Base-by-base conservation (phyloP, 2,888 invertebrate species). In the Entomobrya proxima region DNA sequence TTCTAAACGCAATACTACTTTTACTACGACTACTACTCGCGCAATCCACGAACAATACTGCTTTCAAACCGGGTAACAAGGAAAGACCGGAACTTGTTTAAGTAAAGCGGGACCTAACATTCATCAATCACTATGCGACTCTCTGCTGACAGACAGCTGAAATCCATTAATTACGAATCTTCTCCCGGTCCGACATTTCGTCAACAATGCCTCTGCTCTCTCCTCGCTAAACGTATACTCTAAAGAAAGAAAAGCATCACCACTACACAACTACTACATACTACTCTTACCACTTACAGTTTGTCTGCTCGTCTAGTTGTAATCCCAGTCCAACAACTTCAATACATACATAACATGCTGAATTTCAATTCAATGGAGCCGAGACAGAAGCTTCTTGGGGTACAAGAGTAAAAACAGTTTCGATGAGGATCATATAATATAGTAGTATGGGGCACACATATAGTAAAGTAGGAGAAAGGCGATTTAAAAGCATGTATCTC, bases 141-240 rank as follows among this genome's bases (percentile, higher is more conserved):
- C 79, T 87, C 88, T 85, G 89, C 88, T 89, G 89, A 89, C 89
- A 89, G 88, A 89, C 89, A 89, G 88, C 88, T 89, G 87, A 89
- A 89, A 89, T 89, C 89, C 89, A 89, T 89, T 89, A 89, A 89
- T 89, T 89, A 89, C 89, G 87, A 88, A 89, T 89, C 89, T 89
- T 88, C 88, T 89, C 88, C 88, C 88, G 78, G 82, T 83, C 82
- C 83, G 89, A 89, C 89, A 89, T 89, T 89, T 89, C 89, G 89
- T 89, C 89, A 89, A 89, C 89, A 89, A 89, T 89, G 87, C 83
- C 76, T 72, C 82, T 69, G 50, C 82, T 81, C 58, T 67, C 37
- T 40, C 52, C n/a, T 18, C 58, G 37, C 24, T 58, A 61, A 30
- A 21, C 76, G 30, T 21, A 52, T 21, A 40, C 3, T n/a, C 37